These are phyloP conservation scores for Rhinella marina DNA, from an alignment of 2,797 vertebrate species.

Conservation along the genomic window DNA sequence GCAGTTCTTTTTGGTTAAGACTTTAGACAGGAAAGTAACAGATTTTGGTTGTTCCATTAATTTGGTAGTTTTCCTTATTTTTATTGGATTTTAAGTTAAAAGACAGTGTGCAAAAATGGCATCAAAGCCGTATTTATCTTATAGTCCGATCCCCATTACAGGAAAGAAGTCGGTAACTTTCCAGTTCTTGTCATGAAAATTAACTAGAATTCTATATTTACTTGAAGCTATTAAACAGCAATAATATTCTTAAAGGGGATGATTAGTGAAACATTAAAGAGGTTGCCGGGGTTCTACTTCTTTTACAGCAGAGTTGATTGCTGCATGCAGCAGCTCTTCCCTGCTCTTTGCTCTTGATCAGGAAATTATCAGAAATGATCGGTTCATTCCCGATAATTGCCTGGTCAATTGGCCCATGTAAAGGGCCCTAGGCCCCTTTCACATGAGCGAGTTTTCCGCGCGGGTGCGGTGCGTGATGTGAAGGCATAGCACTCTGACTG, in stretches of 20 bases:
- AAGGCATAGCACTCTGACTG: too few relatives aligned
- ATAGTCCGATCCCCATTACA: slow-evolving; percentile 2
- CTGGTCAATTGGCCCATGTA: too few relatives aligned
- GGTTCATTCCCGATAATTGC: too few relatives aligned
- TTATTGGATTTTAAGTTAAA: slow-evolving; percentile 17
- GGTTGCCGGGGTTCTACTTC: too few relatives aligned
- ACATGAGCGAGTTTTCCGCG: too few relatives aligned
- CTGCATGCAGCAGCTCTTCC: too few relatives aligned
- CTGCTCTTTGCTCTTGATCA: too few relatives aligned
- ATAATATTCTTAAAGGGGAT: not conserved
- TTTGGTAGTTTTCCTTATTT: slow-evolving; percentile 42
- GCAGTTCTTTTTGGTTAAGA: slow-evolving; percentile 17
- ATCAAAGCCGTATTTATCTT: slow-evolving; percentile 29
- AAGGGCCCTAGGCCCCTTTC: too few relatives aligned
- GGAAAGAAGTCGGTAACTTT: not conserved
- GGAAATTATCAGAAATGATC: too few relatives aligned
- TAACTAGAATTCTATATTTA: not conserved
- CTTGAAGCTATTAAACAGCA: not conserved
- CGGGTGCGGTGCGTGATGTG: too few relatives aligned
- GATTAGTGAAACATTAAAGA: not conserved
- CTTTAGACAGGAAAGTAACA: slow-evolving; percentile 44
- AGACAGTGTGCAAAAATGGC: slow-evolving; percentile 19
- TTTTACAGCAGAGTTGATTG: too few relatives aligned
- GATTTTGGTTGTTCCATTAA: slow-evolving; percentile 47
- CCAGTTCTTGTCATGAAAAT: not conserved